Evolutionary conservation across 2,797 vertebrate genomes (phyloP).

Genomic region (Crenuchus spilurus): DNA sequence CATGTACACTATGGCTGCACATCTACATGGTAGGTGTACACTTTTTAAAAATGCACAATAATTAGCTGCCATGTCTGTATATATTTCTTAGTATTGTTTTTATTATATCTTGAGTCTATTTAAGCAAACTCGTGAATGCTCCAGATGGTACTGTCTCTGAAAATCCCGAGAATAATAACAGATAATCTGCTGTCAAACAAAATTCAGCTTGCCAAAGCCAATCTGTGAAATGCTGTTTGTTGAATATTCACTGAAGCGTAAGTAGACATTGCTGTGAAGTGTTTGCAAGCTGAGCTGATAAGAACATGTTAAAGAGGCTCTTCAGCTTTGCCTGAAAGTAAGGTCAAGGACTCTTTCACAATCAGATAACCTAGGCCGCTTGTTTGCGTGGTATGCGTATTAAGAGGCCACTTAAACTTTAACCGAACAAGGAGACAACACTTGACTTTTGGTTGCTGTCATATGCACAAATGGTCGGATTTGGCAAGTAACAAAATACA

Average conservation of each 20-base stretch:
- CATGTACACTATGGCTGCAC: too few relatives aligned
- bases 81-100: too few relatives aligned
- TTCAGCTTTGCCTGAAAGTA: background rate
- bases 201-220: background rate
- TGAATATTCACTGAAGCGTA: slow-evolving; percentile 1
- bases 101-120: too few relatives aligned
- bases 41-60: too few relatives aligned
- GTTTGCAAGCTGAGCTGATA: background rate
- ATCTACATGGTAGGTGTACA: too few relatives aligned
- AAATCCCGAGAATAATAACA: background rate
- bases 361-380: background rate
- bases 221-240: background rate
- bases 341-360: background rate
- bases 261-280: background rate
- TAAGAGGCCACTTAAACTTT: background rate
- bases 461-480: too few relatives aligned
- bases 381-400: background rate
- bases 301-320: background rate
- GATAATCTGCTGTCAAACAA: background rate
- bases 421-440: background rate
- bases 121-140: background rate
- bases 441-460: background rate
- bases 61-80: too few relatives aligned
- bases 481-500: too few relatives aligned
- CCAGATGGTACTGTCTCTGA: background rate